Evolutionary conservation across 2,113 vertebrate species (phyloP).

Genomic region (Ptyas mucosa): DNA sequence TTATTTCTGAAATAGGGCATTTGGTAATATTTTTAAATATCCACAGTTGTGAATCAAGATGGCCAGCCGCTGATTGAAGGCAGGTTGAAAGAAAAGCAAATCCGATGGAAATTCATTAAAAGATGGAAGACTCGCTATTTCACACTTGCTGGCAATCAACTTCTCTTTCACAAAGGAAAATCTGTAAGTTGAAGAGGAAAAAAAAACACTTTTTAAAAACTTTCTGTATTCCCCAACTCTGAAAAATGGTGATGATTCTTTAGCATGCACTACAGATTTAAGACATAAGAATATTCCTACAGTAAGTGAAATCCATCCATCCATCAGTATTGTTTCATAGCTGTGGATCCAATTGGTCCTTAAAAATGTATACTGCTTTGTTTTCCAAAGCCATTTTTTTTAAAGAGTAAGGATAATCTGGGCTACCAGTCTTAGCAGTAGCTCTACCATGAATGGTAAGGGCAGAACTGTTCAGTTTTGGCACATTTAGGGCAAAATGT

Average conservation of each 20-base stretch:
- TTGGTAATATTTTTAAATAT: conserved; percentile 32
- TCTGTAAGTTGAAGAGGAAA: conserved; percentile 73
- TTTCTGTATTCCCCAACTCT: neutral
- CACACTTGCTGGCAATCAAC: conserved; percentile 92
- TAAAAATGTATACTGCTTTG: neutral
- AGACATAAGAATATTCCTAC: neutral
- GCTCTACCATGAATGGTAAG: neutral
- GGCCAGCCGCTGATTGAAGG: conserved; percentile 95
- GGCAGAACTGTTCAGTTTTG: neutral
- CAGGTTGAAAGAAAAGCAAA: conserved; percentile 94
- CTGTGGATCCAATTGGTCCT: neutral
- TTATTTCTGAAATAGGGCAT: conserved; percentile 15
- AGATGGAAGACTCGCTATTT: conserved; percentile 97
- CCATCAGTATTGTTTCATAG: neutral
- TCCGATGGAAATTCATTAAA: conserved; percentile 96
- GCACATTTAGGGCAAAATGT: neutral
- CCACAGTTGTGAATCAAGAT: conserved; percentile 85
- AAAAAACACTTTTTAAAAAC: fast-evolving
- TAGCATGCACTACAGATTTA: neutral
- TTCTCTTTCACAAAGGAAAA: conserved; percentile 90
- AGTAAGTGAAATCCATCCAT: neutral
- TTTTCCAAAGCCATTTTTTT: neutral
- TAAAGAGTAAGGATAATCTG: neutral
- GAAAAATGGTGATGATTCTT: neutral
- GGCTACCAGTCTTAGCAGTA: neutral